Evolutionary conservation across 2,113 vertebrate genomes (phyloP).

Genomic region (Galemys pyrenaicus): DNA sequence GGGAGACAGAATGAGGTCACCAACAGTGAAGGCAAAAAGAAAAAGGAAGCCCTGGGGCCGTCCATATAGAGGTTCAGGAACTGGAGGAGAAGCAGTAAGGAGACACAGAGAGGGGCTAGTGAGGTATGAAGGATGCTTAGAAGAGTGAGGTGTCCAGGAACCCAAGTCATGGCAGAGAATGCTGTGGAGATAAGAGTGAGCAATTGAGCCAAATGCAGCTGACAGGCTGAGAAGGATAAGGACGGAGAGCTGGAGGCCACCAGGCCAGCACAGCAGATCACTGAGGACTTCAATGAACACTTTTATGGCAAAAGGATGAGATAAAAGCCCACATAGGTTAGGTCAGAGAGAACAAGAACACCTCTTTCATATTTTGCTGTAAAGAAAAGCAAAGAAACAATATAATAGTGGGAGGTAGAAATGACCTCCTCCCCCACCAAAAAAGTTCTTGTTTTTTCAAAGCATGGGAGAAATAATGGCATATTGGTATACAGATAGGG

Average conservation of each 20-base stretch:
- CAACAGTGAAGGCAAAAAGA: background rate
- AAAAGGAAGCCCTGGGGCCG: background rate
- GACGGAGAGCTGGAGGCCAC: background rate
- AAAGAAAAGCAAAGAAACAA: background rate
- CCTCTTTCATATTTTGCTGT: background rate
- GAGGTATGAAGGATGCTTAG: background rate
- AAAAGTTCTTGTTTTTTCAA: background rate
- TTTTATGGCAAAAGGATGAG: background rate
- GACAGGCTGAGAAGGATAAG: no score
- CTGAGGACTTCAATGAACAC: background rate
- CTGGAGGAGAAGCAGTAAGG: background rate
- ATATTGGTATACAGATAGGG: background rate
- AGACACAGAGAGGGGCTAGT: background rate
- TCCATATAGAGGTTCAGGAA: background rate
- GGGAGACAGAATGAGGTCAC: background rate
- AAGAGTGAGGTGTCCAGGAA: background rate
- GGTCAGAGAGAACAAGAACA: background rate
- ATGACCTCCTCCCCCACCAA: no score
- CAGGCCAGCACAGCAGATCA: background rate
- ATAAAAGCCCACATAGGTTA: accelerated
- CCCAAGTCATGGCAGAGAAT: background rate
- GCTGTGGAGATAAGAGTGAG: background rate
- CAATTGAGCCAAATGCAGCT: accelerated
- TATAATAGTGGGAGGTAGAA: background rate
- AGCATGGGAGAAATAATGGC: background rate